Percentiles rank a stretch among this genome's conserved stretches.
Conservation (phyloP, 1,140 invertebrate genomes). For the Drosophila triauraria region DNA sequence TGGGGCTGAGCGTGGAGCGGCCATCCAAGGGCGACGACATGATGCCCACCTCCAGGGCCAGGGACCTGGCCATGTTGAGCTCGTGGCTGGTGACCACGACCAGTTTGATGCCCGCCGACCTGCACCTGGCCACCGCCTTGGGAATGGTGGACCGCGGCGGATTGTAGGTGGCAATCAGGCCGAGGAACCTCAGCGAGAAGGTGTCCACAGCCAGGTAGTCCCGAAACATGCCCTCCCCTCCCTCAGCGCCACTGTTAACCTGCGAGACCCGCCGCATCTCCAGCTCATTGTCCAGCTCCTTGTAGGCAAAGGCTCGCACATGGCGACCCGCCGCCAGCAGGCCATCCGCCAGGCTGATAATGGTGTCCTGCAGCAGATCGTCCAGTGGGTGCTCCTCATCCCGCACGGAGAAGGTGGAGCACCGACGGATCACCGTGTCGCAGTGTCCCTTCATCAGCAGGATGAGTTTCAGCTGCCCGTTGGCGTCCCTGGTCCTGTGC, state of each 20-base stretch:
- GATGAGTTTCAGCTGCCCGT: slow-evolving; percentile 7
- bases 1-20: neutral
- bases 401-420: slow-evolving; percentile 28
- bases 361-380: neutral
- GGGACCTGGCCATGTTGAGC: neutral
- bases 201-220: slow-evolving; percentile 25
- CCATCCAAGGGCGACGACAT: neutral
- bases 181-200: slow-evolving; percentile 39
- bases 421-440: slow-evolving; percentile 19
- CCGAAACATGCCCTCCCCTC: neutral
- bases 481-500: slow-evolving; percentile 5
- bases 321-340: slow-evolving; percentile 29
- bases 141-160: slow-evolving; percentile 20
- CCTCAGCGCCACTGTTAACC: neutral
- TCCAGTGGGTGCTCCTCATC: slow-evolving; percentile 13
- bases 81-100: slow-evolving; percentile 25
- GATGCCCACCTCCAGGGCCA: slow-evolving; percentile 51
- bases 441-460: slow-evolving; percentile 47
- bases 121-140: slow-evolving; percentile 30
- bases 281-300: slow-evolving; percentile 9
- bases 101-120: slow-evolving; percentile 58
- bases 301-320: slow-evolving; percentile 46
- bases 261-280: slow-evolving; percentile 7
- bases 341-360: neutral
- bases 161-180: slow-evolving; percentile 46